Percentiles rank a stretch among this genome's conserved stretches.
Evolutionary conservation across 2,888 invertebrate species (phyloP).

Genomic region (Noctua comes): DNA sequence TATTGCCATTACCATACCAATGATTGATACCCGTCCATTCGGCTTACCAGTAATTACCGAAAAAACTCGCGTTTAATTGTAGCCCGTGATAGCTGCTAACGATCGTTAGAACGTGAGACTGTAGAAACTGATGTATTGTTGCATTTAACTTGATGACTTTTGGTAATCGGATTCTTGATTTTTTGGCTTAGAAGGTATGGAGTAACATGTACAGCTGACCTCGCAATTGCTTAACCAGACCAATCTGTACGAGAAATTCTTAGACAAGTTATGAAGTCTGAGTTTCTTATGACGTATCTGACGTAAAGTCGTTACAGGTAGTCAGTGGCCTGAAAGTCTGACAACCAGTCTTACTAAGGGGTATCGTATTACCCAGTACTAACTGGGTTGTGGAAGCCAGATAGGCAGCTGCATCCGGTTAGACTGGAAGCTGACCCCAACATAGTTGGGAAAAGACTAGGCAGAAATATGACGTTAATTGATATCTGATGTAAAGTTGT

Average conservation of each 20-base stretch:
- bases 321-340: too few relatives aligned
- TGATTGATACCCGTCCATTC: conserved; percentile 62
- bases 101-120: conserved; percentile 64
- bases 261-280: not conserved
- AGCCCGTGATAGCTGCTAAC: conserved; percentile 53
- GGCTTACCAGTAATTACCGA: conserved; percentile 75
- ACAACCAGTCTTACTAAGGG: too few relatives aligned
- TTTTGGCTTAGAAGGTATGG: conserved; percentile 11
- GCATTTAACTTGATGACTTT: conserved; percentile 58
- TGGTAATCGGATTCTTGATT: conserved; percentile 33
- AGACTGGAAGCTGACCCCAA: too few relatives aligned
- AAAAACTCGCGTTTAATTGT: conserved; percentile 81
- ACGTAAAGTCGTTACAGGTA: too few relatives aligned
- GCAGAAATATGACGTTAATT: not conserved
- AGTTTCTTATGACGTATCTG: too few relatives aligned
- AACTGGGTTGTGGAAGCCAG: too few relatives aligned
- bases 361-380: too few relatives aligned
- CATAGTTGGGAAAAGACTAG: not conserved
- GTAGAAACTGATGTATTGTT: conserved; percentile 76
- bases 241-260: not conserved
- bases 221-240: not conserved
- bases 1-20: conserved; percentile 24
- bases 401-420: too few relatives aligned
- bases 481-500: not conserved
- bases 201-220: not conserved